Percentiles rank a stretch among this genome's conserved stretches.
Conservation (phyloP, 2,797 vertebrate species). For the Melanotaenia boesemani region DNA sequence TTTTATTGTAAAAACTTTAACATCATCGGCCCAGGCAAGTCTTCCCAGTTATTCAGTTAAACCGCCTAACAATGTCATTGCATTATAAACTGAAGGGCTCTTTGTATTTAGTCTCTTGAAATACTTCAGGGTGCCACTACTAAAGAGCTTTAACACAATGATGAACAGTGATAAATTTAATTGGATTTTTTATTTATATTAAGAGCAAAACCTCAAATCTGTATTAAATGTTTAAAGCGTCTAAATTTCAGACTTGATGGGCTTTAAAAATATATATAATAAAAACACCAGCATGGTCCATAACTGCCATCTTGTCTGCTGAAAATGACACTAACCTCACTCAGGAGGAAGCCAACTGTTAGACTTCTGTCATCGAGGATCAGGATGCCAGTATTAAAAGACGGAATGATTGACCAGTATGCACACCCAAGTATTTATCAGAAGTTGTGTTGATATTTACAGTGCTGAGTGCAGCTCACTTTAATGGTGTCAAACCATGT, state of each 20-base stretch:
- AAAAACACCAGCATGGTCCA: slow-evolving; percentile 36
- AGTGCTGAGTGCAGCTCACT: slow-evolving; percentile 61
- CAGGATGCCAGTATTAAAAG: slow-evolving; percentile 50
- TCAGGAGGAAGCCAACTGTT: slow-evolving; percentile 16
- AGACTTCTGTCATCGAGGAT: slow-evolving; percentile 36
- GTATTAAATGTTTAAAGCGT: neutral
- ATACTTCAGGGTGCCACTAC: neutral
- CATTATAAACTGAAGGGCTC: neutral
- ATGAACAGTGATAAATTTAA: neutral
- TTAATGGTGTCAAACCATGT: slow-evolving; percentile 38
- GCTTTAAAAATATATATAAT: neutral
- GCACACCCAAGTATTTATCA: slow-evolving; percentile 63
- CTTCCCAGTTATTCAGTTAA: neutral
- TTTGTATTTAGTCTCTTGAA: neutral
- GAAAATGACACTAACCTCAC: slow-evolving; percentile 36
- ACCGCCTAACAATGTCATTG: neutral
- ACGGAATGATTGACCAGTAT: slow-evolving; percentile 26
- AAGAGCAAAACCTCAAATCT: neutral
- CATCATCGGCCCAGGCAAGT: neutral
- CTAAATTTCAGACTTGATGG: neutral
- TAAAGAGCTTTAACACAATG: neutral
- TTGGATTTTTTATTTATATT: neutral
- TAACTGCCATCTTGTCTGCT: slow-evolving; percentile 52
- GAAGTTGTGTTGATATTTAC: slow-evolving; percentile 51
- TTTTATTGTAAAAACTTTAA: neutral